Base-by-base conservation (phyloP, 2,888 invertebrate genomes). In the Tenthredo amoena region DNA sequence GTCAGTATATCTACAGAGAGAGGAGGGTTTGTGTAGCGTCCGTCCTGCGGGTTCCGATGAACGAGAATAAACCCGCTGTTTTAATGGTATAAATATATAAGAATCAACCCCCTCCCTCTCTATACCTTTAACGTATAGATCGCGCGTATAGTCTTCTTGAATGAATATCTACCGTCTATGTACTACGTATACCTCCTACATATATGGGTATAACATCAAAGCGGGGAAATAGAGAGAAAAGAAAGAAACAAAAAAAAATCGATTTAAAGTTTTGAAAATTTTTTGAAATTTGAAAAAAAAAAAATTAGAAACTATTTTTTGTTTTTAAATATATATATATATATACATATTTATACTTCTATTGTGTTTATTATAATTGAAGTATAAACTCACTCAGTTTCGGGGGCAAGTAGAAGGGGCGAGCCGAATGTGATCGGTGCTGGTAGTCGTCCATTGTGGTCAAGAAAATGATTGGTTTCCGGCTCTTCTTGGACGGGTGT, bases 401-500 rank as follows among this genome's bases (percentile, higher is more conserved):
- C 93, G 87, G 93, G 93, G 87, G 93, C 92, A 87, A 92, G 90
- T 87, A 91, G 65, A 31, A 71, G n/a, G 40, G 83, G 68, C 34
- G 83, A 83, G n/a, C 83, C 83, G 68, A 55, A 83, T 15, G 71
- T 89, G 90, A 91, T 90, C 77, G 92, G 90, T 71, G 90, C 89
- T 31, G 92, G 91, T 87, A 93, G 87, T 84, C 93, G 93, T 86
- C 93, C 92, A 86, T 93, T 93, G 89, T 93, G 92, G 85, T 93
- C 93, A 88, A 91, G 86, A 87, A 93, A 93, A 81, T 92, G 96
- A 94, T 96, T 96, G 91, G 95, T 95, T 93, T 96, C 96, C 12
- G 96, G 96, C 92, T 97, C 97, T 94, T 97, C 97, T 91, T 97
- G 97, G 83, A 97, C 95, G 86, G 95, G 96, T 82, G 95, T 95